Evolutionary conservation across 1,140 invertebrate species (phyloP).

Genomic region (Eupeodes corollae): DNA sequence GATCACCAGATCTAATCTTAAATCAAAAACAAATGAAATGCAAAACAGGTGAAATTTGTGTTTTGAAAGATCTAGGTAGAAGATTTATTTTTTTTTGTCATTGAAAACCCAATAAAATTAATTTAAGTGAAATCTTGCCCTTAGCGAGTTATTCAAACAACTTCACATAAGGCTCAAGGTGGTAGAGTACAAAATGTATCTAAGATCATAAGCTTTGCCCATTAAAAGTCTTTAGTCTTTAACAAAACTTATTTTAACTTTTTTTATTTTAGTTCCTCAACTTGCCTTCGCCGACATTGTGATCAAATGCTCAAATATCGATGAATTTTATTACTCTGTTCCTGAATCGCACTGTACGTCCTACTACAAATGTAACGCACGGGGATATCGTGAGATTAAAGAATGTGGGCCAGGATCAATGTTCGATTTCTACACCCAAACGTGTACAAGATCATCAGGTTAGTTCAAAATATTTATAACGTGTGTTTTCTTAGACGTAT

Average conservation of each 20-base stretch:
- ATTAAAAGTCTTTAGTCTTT: too few relatives aligned
- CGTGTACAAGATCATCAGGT: slow-evolving; percentile 7
- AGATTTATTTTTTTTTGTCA: too few relatives aligned
- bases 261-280: neutral
- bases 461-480: neutral
- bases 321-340: slow-evolving; percentile 6
- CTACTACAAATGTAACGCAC: slow-evolving; percentile 17
- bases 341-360: slow-evolving; percentile 16
- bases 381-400: slow-evolving; percentile 9
- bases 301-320: slow-evolving; percentile 5
- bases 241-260: neutral
- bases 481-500: neutral
- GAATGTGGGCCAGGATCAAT: slow-evolving; percentile 14
- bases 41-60: too few relatives aligned
- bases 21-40: too few relatives aligned
- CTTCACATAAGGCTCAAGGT: too few relatives aligned
- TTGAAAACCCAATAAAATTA: too few relatives aligned
- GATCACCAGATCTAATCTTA: neutral
- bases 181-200: too few relatives aligned
- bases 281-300: neutral
- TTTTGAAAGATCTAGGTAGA: too few relatives aligned
- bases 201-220: too few relatives aligned
- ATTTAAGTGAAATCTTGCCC: too few relatives aligned
- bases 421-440: slow-evolving; percentile 22
- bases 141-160: too few relatives aligned